Evolutionary conservation across 2,113 vertebrate genomes (phyloP).

Genomic region (Platichthys stellatus): DNA sequence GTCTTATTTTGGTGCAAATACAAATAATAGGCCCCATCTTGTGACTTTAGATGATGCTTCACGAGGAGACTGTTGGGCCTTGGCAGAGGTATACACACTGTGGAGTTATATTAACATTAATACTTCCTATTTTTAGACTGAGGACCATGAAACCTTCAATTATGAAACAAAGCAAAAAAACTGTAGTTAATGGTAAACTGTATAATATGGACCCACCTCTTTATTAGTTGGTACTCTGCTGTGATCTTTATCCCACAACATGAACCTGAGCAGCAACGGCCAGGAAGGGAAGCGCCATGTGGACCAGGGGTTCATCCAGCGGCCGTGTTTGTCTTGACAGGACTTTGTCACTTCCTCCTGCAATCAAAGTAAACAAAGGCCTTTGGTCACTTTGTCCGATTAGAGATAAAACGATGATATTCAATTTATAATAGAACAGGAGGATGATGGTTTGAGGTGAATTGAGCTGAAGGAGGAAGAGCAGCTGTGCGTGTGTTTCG

Average conservation of each 20-base stretch:
- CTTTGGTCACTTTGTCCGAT: background rate
- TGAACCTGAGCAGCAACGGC: slow-evolving; percentile 60
- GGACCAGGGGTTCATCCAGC: slow-evolving; percentile 76
- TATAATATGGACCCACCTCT: slow-evolving; percentile 52
- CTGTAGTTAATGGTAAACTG: no score
- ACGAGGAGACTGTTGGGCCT: no score
- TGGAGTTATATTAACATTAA: no score
- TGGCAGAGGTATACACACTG: no score
- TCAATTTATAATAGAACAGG: background rate
- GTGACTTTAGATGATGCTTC: no score
- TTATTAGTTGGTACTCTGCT: slow-evolving; percentile 71
- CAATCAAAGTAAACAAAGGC: background rate
- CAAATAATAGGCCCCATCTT: no score
- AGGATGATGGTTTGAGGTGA: no score
- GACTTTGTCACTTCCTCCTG: slow-evolving; percentile 78
- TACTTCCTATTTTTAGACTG: no score
- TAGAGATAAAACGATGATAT: background rate
- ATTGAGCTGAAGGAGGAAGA: no score
- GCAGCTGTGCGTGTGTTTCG: no score
- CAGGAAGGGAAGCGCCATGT: slow-evolving; percentile 78
- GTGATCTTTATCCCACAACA: slow-evolving; percentile 69
- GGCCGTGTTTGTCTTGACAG: slow-evolving; percentile 68
- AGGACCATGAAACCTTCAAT: background rate
- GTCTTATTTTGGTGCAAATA: no score
- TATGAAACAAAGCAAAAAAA: no score